Conservation (phyloP, 1,140 invertebrate species). For the Papilio polyxenes region DNA sequence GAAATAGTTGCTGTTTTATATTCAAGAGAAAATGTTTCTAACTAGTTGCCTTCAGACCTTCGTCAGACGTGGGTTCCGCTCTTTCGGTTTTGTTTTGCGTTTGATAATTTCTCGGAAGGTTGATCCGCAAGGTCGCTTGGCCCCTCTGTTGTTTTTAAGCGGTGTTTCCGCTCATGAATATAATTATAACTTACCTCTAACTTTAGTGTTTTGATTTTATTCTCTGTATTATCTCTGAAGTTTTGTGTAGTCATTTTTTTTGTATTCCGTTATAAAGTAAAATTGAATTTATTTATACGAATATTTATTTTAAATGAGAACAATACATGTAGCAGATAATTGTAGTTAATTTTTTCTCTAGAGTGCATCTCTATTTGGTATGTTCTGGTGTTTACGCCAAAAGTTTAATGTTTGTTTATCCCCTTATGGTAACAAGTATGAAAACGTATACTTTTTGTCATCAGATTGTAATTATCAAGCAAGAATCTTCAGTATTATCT, state of each 20-base stretch:
- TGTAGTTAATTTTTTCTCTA: neutral
- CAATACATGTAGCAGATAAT: too few species aligned
- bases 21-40: neutral
- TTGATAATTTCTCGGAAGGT: constrained; percentile 34
- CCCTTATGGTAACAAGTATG: neutral
- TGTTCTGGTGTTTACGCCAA: neutral
- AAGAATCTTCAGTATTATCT: neutral
- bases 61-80: constrained; percentile 29
- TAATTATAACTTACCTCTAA: constrained; percentile 23
- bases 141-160: neutral
- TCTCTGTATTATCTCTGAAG: neutral
- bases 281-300: too few species aligned
- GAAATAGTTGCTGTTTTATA: neutral
- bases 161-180: constrained; percentile 11
- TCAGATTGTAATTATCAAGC: neutral
- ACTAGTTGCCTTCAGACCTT: constrained; percentile 7
- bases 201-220: neutral
- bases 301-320: too few species aligned
- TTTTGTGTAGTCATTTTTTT: too few species aligned
- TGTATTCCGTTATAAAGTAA: too few species aligned
- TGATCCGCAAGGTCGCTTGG: constrained; percentile 8
- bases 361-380: neutral
- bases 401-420: neutral
- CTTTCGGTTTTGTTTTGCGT: constrained; percentile 31
- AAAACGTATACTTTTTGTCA: neutral